Evolutionary conservation across 2,888 invertebrate species (phyloP), one percentile per base, ranked within the genome.

Genomic region (Petrolisthes manimaculis): DNA sequence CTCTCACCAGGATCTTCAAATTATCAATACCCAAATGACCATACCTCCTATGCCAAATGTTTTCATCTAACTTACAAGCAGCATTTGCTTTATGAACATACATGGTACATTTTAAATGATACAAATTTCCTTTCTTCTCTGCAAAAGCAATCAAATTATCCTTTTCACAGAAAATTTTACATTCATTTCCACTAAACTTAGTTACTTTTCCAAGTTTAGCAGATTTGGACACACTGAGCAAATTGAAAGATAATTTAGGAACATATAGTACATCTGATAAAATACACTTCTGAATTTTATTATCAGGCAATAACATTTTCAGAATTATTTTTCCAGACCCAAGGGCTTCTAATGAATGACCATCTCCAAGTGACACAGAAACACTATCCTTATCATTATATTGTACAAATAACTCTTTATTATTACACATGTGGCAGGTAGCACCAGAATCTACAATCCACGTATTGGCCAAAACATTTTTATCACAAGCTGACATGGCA

Each of bases 371-470:
- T 74, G 84, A 51, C n/a, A 74, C 56, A 74, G 74, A 74, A 9
- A 71, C 56, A 21, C 12, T 84, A 2, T 84, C 83, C 51, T 56
- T 80, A 69, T 67, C 61, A 83, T 51, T 21, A 37, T 83, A 83
- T 67, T 83, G 24, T 67, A 37, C 67, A 37, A 69, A 67, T 5
- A 53, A 67, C 53, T 83, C 55, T n/a, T 83, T 83, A 78, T 85
- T 69, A 54, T 85, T 85, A 75, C 85, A 78, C 85, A 85, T 85
- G 77, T 85, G 85, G 61, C 85, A 78, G 51, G 85, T 85, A 21
- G 85, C 78, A 61, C 85, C 85, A 53, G 85, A 85, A 55, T 85
- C 85, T 56, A 85, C 78, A 55, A 85, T 85, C 85, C 78, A 85
- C n/a, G 55, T 61, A 9, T 85, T 61, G 14, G 3, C 24, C 18